phyloP scores from a whole-genome alignment of 2,888 invertebrate genomes.

The Melipona bicolor region DNA sequence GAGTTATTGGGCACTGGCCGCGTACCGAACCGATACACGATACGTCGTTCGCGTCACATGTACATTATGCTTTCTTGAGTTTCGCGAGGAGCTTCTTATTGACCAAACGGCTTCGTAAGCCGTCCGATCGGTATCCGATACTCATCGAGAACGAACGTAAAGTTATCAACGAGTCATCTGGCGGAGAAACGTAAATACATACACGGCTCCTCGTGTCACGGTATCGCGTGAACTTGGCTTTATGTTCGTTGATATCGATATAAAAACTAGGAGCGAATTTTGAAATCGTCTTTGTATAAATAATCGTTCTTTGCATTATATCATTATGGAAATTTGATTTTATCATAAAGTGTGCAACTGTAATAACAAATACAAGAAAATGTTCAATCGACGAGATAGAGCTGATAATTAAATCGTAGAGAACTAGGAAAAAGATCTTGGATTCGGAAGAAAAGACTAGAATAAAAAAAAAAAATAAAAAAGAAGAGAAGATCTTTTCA shows the following conservation, averaged over 20 bases:
- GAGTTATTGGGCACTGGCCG: slow-evolving; percentile 7
- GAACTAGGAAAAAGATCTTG: not conserved
- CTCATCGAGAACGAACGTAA: slow-evolving; percentile 35
- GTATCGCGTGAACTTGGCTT: not conserved
- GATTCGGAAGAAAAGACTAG: not conserved
- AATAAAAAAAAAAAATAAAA: not conserved
- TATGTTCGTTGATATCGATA: not conserved
- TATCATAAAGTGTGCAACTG: not conserved
- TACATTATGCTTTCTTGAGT: slow-evolving; percentile 42
- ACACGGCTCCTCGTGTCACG: not conserved
- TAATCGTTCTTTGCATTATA: not conserved
- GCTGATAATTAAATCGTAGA: not conserved
- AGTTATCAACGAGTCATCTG: slow-evolving; percentile 38
- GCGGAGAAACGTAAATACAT: slow-evolving; percentile 6
- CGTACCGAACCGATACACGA: slow-evolving; percentile 30
- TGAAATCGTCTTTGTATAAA: not conserved
- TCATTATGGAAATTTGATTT: not conserved
- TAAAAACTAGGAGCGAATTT: not conserved
- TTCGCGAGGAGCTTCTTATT: slow-evolving; percentile 63
- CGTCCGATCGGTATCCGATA: slow-evolving; percentile 61
- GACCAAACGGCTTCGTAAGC: slow-evolving; percentile 66
- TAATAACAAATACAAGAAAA: not conserved
- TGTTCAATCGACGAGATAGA: not conserved
- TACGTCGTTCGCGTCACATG: slow-evolving; percentile 23
- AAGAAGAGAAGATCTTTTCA: not conserved